Percentiles rank a stretch among this genome's conserved stretches.
phyloP scores from a whole-genome alignment of 2,888 invertebrate species.

The Catocala sponsa region DNA sequence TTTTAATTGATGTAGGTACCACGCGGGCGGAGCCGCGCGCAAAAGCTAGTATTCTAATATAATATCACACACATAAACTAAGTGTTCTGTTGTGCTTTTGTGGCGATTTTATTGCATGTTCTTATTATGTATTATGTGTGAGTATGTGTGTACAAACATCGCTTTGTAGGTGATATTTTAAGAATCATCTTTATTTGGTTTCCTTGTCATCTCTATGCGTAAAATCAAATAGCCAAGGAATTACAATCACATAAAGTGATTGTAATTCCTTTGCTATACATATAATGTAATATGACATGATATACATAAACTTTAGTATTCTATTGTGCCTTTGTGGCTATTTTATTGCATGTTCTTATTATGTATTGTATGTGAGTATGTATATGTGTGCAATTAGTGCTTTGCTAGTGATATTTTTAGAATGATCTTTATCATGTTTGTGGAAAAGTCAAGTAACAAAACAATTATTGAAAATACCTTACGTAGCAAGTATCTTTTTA shows the following conservation, averaged over 20 bases:
- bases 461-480: no score
- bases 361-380: not conserved
- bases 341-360: conserved; percentile 34
- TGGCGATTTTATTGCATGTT: conserved; percentile 40
- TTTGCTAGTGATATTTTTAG: conserved; percentile 1
- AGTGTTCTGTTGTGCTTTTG: conserved; percentile 52
- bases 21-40: no score
- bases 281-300: no score
- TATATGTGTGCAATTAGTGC: not conserved
- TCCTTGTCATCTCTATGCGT: no score
- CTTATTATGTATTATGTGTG: not conserved
- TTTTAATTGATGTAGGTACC: no score
- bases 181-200: no score
- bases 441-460: no score
- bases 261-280: no score
- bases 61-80: conserved; percentile 65
- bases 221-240: no score
- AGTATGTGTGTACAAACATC: not conserved
- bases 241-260: no score
- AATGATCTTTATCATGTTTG: not conserved
- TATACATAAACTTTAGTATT: conserved; percentile 57
- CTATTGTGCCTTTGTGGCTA: conserved; percentile 47
- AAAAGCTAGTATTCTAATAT: no score
- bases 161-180: not conserved
- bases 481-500: no score